Percentiles rank a stretch among this genome's conserved stretches.
phyloP scores from a whole-genome alignment of 2,113 vertebrate genomes.

The Alectura lathami region DNA sequence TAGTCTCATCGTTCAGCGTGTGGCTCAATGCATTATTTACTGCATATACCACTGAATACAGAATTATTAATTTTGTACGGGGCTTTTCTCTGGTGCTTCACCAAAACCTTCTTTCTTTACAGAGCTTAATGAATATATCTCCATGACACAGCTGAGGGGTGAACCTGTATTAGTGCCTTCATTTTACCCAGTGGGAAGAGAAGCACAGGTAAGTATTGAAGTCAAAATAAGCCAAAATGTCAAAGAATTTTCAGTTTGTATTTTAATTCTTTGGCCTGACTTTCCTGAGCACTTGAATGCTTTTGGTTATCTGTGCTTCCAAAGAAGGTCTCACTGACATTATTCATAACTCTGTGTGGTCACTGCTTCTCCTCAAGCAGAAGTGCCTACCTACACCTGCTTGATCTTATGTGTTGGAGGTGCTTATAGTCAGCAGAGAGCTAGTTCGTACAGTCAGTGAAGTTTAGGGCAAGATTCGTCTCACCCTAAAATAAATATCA shows the following conservation, averaged over 20 bases:
- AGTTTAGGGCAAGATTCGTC: neutral
- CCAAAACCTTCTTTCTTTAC: neutral
- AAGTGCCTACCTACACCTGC: neutral
- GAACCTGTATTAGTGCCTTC: neutral
- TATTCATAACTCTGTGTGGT: neutral
- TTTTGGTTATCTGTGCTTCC: neutral
- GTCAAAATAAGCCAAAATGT: neutral
- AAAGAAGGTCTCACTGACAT: neutral
- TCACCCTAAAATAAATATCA: neutral
- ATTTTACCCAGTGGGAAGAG: neutral
- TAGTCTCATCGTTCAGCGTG: conserved; percentile 18
- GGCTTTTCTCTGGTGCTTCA: neutral
- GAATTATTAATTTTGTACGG: conserved; percentile 55
- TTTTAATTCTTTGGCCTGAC: neutral
- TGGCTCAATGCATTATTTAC: conserved; percentile 64
- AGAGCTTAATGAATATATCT: neutral
- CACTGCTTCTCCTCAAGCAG: neutral
- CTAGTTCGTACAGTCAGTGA: neutral
- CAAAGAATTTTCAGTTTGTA: neutral
- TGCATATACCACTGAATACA: conserved; percentile 17
- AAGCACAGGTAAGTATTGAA: neutral
- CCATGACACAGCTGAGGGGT: neutral
- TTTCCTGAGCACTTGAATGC: neutral
- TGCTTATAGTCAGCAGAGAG: neutral
- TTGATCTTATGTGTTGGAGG: neutral